These are phyloP conservation scores for Dasyurus viverrinus DNA, from an alignment of 2,113 vertebrate species.

Conservation along the genomic window DNA sequence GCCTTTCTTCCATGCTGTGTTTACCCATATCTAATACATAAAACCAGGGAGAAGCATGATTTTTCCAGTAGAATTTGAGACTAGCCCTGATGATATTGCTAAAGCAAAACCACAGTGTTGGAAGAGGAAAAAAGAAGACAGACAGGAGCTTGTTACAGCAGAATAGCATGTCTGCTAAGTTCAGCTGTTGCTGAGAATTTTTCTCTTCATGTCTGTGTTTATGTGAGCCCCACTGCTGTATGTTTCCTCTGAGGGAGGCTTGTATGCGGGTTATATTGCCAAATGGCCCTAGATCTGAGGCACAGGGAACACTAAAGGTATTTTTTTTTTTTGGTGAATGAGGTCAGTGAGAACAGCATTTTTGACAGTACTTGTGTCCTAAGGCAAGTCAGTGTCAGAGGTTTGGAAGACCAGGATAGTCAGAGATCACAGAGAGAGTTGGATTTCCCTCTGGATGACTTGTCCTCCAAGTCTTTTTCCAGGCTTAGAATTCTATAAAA, in stretches of 20 bases:
- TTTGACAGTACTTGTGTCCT: background rate
- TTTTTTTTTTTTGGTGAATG: background rate
- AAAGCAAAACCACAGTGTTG: background rate
- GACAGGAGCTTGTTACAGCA: background rate
- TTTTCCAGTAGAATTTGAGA: background rate
- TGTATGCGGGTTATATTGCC: background rate
- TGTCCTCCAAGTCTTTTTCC: background rate
- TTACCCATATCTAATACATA: background rate
- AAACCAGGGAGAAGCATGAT: background rate
- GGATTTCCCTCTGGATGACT: background rate
- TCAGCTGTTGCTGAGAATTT: background rate
- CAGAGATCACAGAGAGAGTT: background rate
- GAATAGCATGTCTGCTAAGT: background rate
- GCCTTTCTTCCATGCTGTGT: background rate
- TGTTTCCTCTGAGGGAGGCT: background rate
- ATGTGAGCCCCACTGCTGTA: background rate
- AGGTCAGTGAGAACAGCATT: background rate
- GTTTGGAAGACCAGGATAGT: background rate
- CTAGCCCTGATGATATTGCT: background rate
- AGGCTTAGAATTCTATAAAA: background rate
- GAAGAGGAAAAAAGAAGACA: background rate
- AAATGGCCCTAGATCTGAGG: background rate
- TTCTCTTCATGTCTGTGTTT: background rate
- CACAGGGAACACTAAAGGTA: background rate
- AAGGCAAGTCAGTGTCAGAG: background rate